Conservation (phyloP, 2,888 invertebrate genomes). For the Oasisia sp. region DNA sequence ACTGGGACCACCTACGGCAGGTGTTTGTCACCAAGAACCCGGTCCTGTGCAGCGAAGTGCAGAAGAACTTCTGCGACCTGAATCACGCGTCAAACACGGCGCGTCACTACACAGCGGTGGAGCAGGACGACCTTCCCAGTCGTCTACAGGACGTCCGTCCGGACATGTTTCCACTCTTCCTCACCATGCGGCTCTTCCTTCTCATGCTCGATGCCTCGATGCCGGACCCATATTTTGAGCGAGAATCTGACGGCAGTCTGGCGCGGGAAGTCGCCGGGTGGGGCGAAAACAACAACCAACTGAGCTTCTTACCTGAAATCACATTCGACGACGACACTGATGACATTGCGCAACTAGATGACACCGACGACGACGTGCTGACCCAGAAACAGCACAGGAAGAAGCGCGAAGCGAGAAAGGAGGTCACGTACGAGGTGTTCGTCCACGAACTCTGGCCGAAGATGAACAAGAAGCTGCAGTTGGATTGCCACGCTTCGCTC, state of each 20-base stretch:
- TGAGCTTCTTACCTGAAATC: conserved; percentile 42
- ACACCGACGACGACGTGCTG: conserved; percentile 38
- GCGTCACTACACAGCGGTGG: conserved; percentile 39
- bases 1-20: conserved; percentile 25
- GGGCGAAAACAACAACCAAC: conserved; percentile 41
- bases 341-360: conserved; percentile 34
- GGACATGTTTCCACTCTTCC: conserved; percentile 50
- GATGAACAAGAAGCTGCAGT: conserved; percentile 30
- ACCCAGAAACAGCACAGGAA: conserved; percentile 23
- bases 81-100: conserved; percentile 48
- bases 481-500: conserved; percentile 50
- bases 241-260: conserved; percentile 46
- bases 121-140: conserved; percentile 25
- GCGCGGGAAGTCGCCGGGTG: conserved; percentile 45
- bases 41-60: conserved; percentile 55
- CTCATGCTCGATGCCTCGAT: conserved; percentile 56
- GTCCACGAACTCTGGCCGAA: conserved; percentile 47
- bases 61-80: conserved; percentile 56
- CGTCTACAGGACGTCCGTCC: conserved; percentile 42
- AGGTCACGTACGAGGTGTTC: conserved; percentile 51
- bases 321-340: conserved; percentile 47
- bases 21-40: conserved; percentile 57
- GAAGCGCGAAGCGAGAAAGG: conserved; percentile 47
- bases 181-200: conserved; percentile 54
- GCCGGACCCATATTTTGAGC: conserved; percentile 45